Conservation (phyloP, 2,113 vertebrate genomes). For the Zingel zingel region DNA sequence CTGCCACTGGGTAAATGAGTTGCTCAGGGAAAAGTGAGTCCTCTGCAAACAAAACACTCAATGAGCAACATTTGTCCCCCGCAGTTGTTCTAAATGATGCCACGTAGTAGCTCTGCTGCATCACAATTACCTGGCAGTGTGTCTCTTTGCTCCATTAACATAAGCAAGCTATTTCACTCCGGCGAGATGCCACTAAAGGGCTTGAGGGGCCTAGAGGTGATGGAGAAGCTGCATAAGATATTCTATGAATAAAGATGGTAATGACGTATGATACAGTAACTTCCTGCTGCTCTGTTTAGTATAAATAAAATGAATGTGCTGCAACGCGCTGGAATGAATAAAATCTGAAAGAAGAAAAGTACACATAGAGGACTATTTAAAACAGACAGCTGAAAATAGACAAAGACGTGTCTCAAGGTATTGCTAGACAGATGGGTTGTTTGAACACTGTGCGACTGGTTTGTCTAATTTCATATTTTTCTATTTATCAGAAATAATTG, state of each 20-base stretch:
- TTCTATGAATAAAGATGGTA: constrained; percentile 57
- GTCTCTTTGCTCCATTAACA: constrained; percentile 66
- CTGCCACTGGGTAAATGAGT: constrained; percentile 68
- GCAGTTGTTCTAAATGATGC: constrained; percentile 76
- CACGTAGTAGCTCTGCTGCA: constrained; percentile 64
- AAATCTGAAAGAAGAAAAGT: not conserved
- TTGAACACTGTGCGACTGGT: constrained; percentile 23
- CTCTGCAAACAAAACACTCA: constrained; percentile 71
- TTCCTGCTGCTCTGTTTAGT: constrained; percentile 19
- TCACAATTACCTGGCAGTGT: constrained; percentile 75
- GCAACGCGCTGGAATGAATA: constrained; percentile 3
- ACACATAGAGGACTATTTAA: constrained; percentile 13
- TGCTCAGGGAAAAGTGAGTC: constrained; percentile 53
- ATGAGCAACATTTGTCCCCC: constrained; percentile 68
- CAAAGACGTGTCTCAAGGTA: not conserved
- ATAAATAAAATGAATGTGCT: constrained; percentile 41
- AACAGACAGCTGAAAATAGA: constrained; percentile 15
- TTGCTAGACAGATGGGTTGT: not conserved
- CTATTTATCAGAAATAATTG: constrained; percentile 41
- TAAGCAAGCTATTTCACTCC: constrained; percentile 64
- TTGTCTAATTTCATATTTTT: constrained; percentile 22
- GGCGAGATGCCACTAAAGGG: constrained; percentile 39
- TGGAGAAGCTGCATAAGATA: constrained; percentile 43
- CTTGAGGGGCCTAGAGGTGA: constrained; percentile 57
- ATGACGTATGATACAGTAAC: constrained; percentile 39